Percentiles rank a stretch among this genome's conserved stretches.
phyloP scores from a whole-genome alignment of 2,113 vertebrate species.

The Nothoprocta pentlandii region DNA sequence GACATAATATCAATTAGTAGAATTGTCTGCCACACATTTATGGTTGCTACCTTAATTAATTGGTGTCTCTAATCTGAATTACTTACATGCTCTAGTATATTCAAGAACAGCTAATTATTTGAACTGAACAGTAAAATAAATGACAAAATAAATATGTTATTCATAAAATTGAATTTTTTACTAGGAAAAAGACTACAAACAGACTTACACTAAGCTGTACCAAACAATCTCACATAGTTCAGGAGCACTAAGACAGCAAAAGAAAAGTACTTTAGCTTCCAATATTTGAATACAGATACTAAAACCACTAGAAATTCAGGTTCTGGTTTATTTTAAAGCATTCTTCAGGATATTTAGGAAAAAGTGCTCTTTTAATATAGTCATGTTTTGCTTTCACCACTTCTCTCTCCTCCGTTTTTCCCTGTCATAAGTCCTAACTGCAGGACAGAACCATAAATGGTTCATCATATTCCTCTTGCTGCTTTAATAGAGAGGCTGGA shows the following conservation, averaged over 20 bases:
- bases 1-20: constrained; percentile 29
- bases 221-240: constrained; percentile 48
- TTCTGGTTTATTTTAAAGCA: not conserved
- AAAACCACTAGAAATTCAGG: not conserved
- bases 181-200: constrained; percentile 66
- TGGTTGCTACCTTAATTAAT: constrained; percentile 26
- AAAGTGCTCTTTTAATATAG: not conserved
- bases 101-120: constrained; percentile 58
- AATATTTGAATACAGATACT: not conserved
- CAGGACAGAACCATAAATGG: not conserved
- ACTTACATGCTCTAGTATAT: constrained; percentile 45
- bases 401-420: constrained; percentile 49
- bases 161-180: constrained; percentile 69
- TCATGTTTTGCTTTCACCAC: constrained; percentile 22
- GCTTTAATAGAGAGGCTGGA: constrained; percentile 69
- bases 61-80: constrained; percentile 42
- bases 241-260: not conserved
- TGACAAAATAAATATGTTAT: constrained; percentile 68
- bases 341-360: not conserved
- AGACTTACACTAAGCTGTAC: constrained; percentile 56
- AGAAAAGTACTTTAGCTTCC: not conserved
- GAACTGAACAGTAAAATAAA: constrained; percentile 38
- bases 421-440: constrained; percentile 51
- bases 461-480: constrained; percentile 38
- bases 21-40: constrained; percentile 32